Percentiles rank a stretch among this genome's conserved stretches.
Evolutionary conservation across 2,888 invertebrate genomes (phyloP).

Genomic region (Sinodicranocentrus sp.): DNA sequence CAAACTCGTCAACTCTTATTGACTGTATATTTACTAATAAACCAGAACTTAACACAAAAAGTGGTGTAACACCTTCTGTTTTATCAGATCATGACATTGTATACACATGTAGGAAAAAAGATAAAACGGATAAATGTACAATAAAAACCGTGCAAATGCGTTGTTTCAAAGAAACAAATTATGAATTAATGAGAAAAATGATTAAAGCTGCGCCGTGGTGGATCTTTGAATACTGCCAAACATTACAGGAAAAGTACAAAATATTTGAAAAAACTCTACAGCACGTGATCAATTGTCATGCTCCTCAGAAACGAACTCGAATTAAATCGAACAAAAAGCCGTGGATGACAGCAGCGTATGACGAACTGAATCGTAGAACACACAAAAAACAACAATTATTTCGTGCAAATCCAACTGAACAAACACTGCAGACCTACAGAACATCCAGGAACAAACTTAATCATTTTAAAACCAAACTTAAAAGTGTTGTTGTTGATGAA

Average conservation of each 20-base stretch:
- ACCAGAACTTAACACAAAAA: not conserved
- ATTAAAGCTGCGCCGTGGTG: slow-evolving; percentile 17
- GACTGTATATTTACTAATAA: slow-evolving; percentile 16
- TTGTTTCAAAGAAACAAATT: slow-evolving; percentile 12
- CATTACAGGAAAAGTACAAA: not conserved
- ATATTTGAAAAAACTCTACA: not conserved
- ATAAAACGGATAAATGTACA: not conserved
- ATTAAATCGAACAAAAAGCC: not conserved
- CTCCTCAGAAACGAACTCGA: not conserved
- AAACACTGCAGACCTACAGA: slow-evolving; percentile 24
- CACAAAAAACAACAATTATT: not conserved
- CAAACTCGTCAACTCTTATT: not conserved
- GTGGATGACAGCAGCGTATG: not conserved
- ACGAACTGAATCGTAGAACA: not conserved
- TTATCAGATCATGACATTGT: slow-evolving; percentile 19
- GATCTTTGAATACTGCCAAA: slow-evolving; percentile 18
- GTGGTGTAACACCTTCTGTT: not conserved
- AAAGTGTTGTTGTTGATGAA: not conserved
- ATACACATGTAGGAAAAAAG: slow-evolving; percentile 3
- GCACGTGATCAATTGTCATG: not conserved
- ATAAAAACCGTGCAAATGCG: not conserved
- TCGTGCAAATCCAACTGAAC: not conserved
- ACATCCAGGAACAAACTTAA: slow-evolving; percentile 9
- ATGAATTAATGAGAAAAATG: not conserved
- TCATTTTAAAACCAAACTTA: slow-evolving; percentile 22